Evolutionary conservation across 2,113 vertebrate species (phyloP), one percentile per base, ranked within the genome.

Genomic region (Entelurus aequoreus): DNA sequence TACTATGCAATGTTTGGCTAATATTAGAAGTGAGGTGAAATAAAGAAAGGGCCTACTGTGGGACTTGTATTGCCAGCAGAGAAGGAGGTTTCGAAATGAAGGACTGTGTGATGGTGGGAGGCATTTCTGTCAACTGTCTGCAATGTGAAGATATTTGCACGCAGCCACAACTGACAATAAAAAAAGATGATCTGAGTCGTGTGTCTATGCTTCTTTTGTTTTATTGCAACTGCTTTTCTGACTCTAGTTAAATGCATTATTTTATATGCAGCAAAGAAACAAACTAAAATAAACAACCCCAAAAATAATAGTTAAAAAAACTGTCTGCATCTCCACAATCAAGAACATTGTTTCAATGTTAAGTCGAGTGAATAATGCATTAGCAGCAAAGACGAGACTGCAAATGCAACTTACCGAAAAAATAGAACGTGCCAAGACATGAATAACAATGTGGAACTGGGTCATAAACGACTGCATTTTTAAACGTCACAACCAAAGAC

Each of bases 111-210:
- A 74, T 62, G 78, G 71, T 6, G 62, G 72, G 63, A 67, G 64
- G 79, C 73, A 68, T 42, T 60, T 60, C 66, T 74, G 63, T 73
- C 63, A 77, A 80, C 69, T 75, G 0, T 4, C 59, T 73, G 63
- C 62, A 59, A 59, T 60, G 62, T 53, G 14, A 54, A 37, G 57
- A 75, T 8, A 55, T 62, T 64, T 5, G 13, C 4, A 2, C 62
- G 70, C 64, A 63, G 66, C 76, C 57, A 54, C 35, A 4, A 54
- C 65, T 77, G 76, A 78, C 76, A 82, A 49, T 19, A 8, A 67
- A 40, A 63, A 68, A 65, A 62, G 48, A 63, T 55, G 56, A 13
- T 12, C 51, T 65, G 59, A 12, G 42, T 12, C 11, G 62, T 48
- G 62, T 68, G 61, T 53, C 62, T 48, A 54, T 47, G 63, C 60